Percentiles rank a stretch among this genome's conserved stretches.
Evolutionary conservation across 2,113 vertebrate species (phyloP).

Genomic region (Thryonomys swinderianus): DNA sequence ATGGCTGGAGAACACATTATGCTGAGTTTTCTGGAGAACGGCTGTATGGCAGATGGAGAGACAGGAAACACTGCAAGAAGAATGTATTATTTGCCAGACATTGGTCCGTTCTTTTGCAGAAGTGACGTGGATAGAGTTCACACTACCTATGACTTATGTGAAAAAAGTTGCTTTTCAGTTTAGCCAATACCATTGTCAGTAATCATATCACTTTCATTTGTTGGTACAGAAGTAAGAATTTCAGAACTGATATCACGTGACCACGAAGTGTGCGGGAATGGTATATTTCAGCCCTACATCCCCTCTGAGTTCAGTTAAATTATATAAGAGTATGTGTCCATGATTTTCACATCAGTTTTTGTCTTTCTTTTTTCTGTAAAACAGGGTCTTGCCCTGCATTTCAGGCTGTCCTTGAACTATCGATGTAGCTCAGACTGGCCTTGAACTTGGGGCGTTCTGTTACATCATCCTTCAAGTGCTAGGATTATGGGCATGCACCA

Average conservation of each 20-base stretch:
- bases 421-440: too few relatives aligned
- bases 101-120: background rate
- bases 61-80: background rate
- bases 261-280: background rate
- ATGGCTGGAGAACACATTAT: slow-evolving; percentile 1
- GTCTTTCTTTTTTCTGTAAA: too few relatives aligned
- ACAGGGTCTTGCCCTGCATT: too few relatives aligned
- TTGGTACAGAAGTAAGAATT: background rate
- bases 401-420: too few relatives aligned
- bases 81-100: background rate
- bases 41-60: background rate
- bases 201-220: background rate
- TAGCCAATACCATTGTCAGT: background rate
- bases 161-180: background rate
- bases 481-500: too few relatives aligned
- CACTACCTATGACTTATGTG: background rate
- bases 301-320: background rate
- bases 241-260: background rate
- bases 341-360: background rate
- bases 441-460: too few relatives aligned
- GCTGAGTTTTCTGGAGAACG: background rate
- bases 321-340: background rate
- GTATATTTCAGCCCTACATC: background rate
- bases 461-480: too few relatives aligned
- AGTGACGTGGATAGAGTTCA: background rate